Evolutionary conservation across 2,797 vertebrate species (phyloP).

Genomic region (Eurystomus glaucurus): DNA sequence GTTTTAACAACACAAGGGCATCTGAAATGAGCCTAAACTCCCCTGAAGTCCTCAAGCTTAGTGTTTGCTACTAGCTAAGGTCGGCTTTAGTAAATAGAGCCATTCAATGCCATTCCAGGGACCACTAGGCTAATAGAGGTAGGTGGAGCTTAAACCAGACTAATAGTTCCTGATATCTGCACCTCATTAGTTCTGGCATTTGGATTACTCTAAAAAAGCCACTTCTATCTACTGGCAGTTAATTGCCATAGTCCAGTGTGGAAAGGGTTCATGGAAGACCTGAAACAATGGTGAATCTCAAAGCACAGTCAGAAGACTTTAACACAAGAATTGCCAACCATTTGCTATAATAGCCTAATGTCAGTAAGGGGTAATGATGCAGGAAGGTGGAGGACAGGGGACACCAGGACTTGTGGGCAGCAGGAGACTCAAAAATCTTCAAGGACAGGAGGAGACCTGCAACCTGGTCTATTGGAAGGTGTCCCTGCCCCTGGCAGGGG

Average conservation of each 20-base stretch:
- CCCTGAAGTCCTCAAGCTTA: background rate
- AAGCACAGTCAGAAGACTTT: background rate
- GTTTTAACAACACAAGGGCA: background rate
- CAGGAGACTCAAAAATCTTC: background rate
- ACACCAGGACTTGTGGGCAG: background rate
- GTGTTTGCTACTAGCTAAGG: background rate
- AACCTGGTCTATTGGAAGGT: background rate
- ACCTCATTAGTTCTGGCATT: background rate
- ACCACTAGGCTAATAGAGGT: background rate
- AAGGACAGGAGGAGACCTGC: background rate
- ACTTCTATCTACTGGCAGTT: background rate
- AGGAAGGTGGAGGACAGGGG: background rate
- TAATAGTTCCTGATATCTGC: background rate
- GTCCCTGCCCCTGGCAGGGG: background rate
- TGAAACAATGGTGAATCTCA: background rate
- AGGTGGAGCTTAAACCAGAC: background rate
- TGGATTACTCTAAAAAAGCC: background rate
- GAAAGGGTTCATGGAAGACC: background rate
- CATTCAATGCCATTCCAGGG: too few species aligned
- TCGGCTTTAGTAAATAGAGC: background rate
- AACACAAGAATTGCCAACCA: accelerated
- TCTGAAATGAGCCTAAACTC: background rate
- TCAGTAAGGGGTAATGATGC: background rate
- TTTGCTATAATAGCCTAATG: background rate
- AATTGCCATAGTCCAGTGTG: too few species aligned